phyloP scores from a whole-genome alignment of 1,140 invertebrate genomes.

The Tribolium madens region DNA sequence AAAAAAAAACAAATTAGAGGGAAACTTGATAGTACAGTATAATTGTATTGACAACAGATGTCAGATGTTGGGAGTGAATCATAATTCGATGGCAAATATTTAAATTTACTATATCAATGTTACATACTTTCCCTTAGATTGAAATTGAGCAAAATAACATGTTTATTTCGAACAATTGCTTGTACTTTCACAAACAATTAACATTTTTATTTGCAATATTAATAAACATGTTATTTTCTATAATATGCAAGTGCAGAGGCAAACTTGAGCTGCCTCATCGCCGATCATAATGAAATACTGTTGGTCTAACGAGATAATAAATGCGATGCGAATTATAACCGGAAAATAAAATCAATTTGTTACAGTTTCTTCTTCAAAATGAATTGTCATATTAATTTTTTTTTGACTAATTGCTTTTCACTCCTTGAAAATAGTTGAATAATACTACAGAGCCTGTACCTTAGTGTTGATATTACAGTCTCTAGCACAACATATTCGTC shows the following conservation, averaged over 20 bases:
- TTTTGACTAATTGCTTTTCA: too few species aligned
- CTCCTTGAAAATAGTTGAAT: not conserved
- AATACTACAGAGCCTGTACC: not conserved
- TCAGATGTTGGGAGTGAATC: not conserved
- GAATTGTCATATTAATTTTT: not conserved
- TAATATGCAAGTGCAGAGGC: not conserved
- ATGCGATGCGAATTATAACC: constrained; percentile 8
- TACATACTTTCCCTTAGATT: constrained; percentile 41
- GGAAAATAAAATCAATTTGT: constrained; percentile 11
- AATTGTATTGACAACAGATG: constrained; percentile 6
- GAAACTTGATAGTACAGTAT: not conserved
- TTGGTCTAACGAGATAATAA: constrained; percentile 22
- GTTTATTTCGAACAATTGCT: constrained; percentile 43
- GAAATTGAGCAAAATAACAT: constrained; percentile 44
- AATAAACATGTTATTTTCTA: constrained; percentile 31
- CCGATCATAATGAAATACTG: constrained; percentile 3
- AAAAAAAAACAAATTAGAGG: not conserved
- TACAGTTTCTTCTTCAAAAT: not conserved
- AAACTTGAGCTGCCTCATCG: constrained; percentile 10
- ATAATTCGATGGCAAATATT: constrained; percentile 3
- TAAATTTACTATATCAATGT: constrained; percentile 9
- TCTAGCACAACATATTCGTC: not conserved
- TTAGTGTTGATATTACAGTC: not conserved
- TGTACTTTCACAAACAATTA: constrained; percentile 44
- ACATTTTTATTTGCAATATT: constrained; percentile 41